These are phyloP conservation scores for Laterallus jamaicensis DNA, from an alignment of 2,113 vertebrate species.

Conservation along the genomic window DNA sequence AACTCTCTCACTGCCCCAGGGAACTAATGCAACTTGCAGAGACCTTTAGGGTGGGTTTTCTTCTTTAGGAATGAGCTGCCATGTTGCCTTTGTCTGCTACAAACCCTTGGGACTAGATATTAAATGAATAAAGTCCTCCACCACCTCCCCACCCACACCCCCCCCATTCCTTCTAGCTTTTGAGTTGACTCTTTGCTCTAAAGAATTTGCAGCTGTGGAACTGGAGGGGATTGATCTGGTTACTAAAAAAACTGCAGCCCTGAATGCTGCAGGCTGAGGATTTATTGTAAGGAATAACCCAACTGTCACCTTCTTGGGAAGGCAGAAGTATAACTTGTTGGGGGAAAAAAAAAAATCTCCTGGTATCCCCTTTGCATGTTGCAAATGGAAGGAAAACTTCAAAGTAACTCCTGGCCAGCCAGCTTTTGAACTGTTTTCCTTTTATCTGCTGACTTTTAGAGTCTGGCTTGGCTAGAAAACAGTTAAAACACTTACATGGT, in stretches of 20 bases:
- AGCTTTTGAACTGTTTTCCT: conserved; percentile 39
- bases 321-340: not conserved
- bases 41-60: not conserved
- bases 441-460: not conserved
- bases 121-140: not conserved
- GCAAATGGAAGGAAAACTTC: conserved; percentile 21
- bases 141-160: too few relatives aligned
- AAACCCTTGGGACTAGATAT: conserved; percentile 11
- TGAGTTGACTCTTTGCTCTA: not conserved
- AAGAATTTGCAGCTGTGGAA: not conserved
- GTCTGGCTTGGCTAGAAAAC: not conserved
- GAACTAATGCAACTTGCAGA: not conserved
- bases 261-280: not conserved
- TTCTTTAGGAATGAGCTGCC: conserved; percentile 54
- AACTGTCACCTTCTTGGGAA: not conserved
- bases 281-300: not conserved
- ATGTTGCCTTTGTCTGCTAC: conserved; percentile 69
- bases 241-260: not conserved
- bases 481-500: conserved; percentile 2
- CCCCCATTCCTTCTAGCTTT: not conserved
- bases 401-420: not conserved
- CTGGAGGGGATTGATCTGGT: not conserved
- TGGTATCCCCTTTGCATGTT: not conserved
- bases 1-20: not conserved
- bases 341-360: not conserved